Percentiles rank a stretch among this genome's conserved stretches.
phyloP scores from a whole-genome alignment of 2,113 vertebrate genomes.

The Orientallactaga bullata region DNA sequence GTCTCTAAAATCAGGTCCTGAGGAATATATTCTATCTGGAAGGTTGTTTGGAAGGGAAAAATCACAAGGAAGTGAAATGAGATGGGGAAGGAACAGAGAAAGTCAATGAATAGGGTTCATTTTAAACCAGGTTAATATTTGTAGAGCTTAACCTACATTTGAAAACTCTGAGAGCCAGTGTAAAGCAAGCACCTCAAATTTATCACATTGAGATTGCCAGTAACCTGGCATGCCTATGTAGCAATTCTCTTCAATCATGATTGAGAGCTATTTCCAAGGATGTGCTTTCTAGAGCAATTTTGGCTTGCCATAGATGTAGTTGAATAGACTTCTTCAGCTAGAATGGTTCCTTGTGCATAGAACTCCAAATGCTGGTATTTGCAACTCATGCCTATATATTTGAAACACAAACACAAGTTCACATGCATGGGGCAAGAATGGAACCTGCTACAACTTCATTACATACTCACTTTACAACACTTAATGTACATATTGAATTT shows the following conservation, averaged over 20 bases:
- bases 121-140: not conserved
- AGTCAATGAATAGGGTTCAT: not conserved
- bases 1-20: not conserved
- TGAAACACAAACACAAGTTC: constrained; percentile 15
- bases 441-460: not conserved
- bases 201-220: not conserved
- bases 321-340: not conserved
- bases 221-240: not conserved
- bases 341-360: not conserved
- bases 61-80: not conserved
- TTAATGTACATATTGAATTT: not conserved
- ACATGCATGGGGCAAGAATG: not conserved
- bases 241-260: not conserved
- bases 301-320: not conserved
- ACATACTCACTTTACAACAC: not conserved
- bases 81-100: not conserved
- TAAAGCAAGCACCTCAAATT: not conserved
- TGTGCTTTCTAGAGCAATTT: constrained; percentile 14
- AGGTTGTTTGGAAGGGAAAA: not conserved
- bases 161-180: not conserved
- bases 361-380: not conserved
- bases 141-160: not conserved
- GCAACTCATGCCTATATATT: not conserved
- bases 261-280: not conserved
- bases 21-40: not conserved